Base-by-base conservation (phyloP, 2,888 invertebrate genomes). In the Panzeria rudis region DNA sequence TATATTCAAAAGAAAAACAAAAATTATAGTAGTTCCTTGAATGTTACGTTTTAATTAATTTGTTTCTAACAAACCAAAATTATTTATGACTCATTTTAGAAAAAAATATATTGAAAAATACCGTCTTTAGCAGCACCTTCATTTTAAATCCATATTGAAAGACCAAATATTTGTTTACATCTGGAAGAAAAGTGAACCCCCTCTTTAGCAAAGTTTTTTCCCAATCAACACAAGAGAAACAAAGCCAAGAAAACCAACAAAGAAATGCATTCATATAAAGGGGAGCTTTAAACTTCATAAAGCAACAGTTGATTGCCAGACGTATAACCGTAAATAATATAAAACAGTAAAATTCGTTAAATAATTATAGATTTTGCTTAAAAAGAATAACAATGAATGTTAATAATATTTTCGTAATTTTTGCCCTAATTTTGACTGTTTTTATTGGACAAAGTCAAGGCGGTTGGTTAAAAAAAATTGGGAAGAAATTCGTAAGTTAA, bases 381-480 rank as follows among this genome's bases (percentile, higher is more conserved):
- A 15, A 41, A 44, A 44, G 44, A 5, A 15, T 2, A 23, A 23
- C 9, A 78, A 89, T 88, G 89, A 87, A 88, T 50, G 88, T 89
- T 76, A 75, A 76, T 41, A 87, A 88, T 79, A 9, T 88, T 38
- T 87, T 88, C 47, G 41, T 89, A 3, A 86, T 87, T 7, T 17
- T 88, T 7, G 87, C 85, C n/a, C 62, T 88, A 44, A 20, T 87
- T 6, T 59, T 88, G 61, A 80, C 84, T 1, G 52, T 86, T 0
- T 87, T 88, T 35, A 79, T 83, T 50, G 87, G 82, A 41, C 87
- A 88, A 84, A 78, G 85, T 7, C 85, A 89, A 68, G 88, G 87
- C 13, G 87, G 88, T 13, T 88, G 87, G 88, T 61, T 88, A 17
- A 88, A 87, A 61, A 89, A 89, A 62, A 73, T 88, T 38, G 87